Evolutionary conservation across 2,888 invertebrate species (phyloP).

Genomic region (Euclidia mi): DNA sequence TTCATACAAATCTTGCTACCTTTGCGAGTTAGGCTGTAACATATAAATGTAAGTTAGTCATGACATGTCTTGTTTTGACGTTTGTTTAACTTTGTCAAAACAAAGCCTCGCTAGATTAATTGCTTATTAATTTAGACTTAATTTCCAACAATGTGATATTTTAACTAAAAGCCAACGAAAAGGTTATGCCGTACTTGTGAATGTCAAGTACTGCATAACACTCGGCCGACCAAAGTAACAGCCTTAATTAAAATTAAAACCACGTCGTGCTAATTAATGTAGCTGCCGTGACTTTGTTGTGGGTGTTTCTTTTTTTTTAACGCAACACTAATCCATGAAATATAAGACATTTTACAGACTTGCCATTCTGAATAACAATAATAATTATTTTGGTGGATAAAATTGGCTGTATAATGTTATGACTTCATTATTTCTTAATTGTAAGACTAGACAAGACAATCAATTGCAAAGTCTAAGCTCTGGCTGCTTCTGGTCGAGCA

Average conservation of each 20-base stretch:
- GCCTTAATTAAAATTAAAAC: slow-evolving; percentile 44
- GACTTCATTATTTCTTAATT: too few species aligned
- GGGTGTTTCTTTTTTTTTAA: slow-evolving; percentile 25
- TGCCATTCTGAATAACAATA: too few species aligned
- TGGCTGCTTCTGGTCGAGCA: too few species aligned
- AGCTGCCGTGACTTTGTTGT: slow-evolving; percentile 31
- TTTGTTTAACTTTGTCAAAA: not conserved
- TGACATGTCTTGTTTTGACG: not conserved
- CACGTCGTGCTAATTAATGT: slow-evolving; percentile 44
- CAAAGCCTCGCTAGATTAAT: not conserved
- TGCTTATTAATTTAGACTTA: not conserved
- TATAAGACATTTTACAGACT: too few species aligned
- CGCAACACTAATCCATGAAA: too few species aligned
- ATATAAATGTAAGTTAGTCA: not conserved
- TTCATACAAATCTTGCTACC: slow-evolving; percentile 31
- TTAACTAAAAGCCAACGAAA: slow-evolving; percentile 33
- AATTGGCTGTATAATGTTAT: too few species aligned
- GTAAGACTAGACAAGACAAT: too few species aligned
- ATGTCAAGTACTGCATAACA: slow-evolving; percentile 25
- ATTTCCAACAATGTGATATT: not conserved
- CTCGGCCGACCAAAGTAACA: slow-evolving; percentile 30
- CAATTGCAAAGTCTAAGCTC: too few species aligned
- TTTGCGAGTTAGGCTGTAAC: not conserved
- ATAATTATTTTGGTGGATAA: too few species aligned
- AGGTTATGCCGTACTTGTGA: slow-evolving; percentile 38